Evolutionary conservation across 2,888 invertebrate genomes (phyloP), one percentile per base, ranked within the genome.

Genomic region (Chrysodeixis includens): DNA sequence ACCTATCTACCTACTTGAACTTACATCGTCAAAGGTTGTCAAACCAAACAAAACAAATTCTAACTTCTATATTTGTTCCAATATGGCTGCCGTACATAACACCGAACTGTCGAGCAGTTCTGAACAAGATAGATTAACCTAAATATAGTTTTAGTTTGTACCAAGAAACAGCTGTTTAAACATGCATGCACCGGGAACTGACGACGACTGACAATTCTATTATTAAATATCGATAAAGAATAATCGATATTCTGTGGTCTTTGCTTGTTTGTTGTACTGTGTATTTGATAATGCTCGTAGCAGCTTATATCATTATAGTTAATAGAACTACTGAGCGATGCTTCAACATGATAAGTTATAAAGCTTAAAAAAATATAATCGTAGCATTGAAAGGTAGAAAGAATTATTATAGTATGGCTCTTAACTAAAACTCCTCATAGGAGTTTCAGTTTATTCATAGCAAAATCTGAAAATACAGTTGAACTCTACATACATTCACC

Each of bases 111-210:
- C 51, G 30, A 66, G 62, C 35, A 32, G 22, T 54, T 16, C 12
- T 30, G 22, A 66, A 71, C 61, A 49, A 58, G 10, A 30, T 20
- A 35, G 22, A 61, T 61, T 55, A 35, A 30, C 10, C 16, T 46
- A 8, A 18, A 63, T 54, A 30, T 20, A 22, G 26, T 46, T 14
- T 35, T 51, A 6, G 46, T 0, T 0, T 12, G 20, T 57, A 60
- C 57, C 16, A 30, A 60, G 54, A 51, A 57, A 60, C 3, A 20
- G 0, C 10, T 4, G 30, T 71, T 59, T 12, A 59, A 59, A 52
- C 32, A 22, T 59, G 20, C 58, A 52, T 35, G 49, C 16, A 20
- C 49, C 32, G 20, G 14, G 30, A 51, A 2, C 51, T 14, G n/a
- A 7, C 26, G 44, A 49, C 46, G 30, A 57, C 46, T 20, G 10